Percentiles rank a stretch among this genome's conserved stretches.
Evolutionary conservation across 2,888 invertebrate genomes (phyloP).

Genomic region (Lasioglossum figueresi): DNA sequence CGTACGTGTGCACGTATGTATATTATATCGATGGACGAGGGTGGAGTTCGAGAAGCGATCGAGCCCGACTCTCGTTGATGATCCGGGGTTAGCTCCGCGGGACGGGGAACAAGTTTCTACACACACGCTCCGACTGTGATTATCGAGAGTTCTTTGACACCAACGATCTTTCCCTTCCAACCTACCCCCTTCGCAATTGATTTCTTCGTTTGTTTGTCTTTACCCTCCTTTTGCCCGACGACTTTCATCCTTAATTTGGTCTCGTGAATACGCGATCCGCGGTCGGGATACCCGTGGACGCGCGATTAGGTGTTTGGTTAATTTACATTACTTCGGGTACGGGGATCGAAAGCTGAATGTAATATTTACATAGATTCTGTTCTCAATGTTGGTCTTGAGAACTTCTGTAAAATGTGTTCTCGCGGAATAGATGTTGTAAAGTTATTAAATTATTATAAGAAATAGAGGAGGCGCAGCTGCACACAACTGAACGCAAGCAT

Average conservation of each 20-base stretch:
- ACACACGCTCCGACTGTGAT: constrained; percentile 59
- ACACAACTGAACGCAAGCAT: not conserved
- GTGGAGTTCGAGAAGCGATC: constrained; percentile 57
- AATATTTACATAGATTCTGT: not conserved
- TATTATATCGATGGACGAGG: constrained; percentile 57
- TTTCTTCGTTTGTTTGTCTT: constrained; percentile 21
- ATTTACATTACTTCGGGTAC: not conserved
- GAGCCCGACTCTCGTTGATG: constrained; percentile 51
- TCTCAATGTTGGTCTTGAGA: not conserved
- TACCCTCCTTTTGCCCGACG: not conserved
- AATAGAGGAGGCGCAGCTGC: not conserved
- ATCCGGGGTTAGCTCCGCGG: constrained; percentile 51
- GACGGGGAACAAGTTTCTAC: constrained; percentile 52
- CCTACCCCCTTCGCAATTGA: constrained; percentile 3
- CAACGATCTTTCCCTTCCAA: constrained; percentile 30
- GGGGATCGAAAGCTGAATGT: no score
- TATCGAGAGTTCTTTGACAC: constrained; percentile 63
- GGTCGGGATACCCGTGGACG: not conserved
- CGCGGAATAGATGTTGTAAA: no score
- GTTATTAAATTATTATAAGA: not conserved
- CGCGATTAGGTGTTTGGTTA: not conserved
- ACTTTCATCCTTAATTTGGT: constrained; percentile 23
- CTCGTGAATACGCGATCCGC: constrained; percentile 7
- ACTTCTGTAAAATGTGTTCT: no score
- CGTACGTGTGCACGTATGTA: not conserved